phyloP scores from a whole-genome alignment of 2,113 vertebrate species.

The Oriolus oriolus region DNA sequence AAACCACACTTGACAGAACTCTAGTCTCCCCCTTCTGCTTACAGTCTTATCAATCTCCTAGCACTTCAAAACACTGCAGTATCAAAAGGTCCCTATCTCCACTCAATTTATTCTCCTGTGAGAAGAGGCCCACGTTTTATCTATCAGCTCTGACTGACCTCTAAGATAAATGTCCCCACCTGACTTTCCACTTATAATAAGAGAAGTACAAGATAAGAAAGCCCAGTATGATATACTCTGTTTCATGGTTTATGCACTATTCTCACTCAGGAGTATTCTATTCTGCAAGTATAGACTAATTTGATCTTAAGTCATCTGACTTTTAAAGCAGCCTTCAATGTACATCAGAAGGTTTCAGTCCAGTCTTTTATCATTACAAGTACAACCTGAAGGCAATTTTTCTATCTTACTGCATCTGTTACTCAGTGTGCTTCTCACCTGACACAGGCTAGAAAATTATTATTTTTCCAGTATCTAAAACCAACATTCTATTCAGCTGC shows the following conservation, averaged over 20 bases:
- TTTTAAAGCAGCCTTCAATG: not conserved
- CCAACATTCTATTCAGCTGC: not conserved
- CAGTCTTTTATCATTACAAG: not conserved
- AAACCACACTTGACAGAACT: not conserved
- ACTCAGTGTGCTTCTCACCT: not conserved
- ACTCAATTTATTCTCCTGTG: not conserved
- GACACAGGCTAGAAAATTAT: not conserved
- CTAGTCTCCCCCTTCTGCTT: not conserved
- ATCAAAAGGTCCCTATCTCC: not conserved
- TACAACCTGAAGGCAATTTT: not conserved
- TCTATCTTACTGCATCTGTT: not conserved
- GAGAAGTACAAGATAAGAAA: not conserved
- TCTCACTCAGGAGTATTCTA: not conserved
- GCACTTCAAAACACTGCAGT: not conserved
- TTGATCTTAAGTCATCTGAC: not conserved
- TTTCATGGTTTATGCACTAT: rapidly evolving
- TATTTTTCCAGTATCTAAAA: not conserved
- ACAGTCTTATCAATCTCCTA: not conserved
- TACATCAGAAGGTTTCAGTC: not conserved
- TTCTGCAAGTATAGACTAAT: not conserved
- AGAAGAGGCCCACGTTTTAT: not conserved
- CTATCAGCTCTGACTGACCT: not conserved
- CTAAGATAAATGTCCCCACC: not conserved
- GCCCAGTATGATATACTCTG: not conserved
- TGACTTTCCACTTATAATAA: not conserved